phyloP scores from a whole-genome alignment of 1,140 invertebrate genomes.

The Trialeurodes vaporariorum region DNA sequence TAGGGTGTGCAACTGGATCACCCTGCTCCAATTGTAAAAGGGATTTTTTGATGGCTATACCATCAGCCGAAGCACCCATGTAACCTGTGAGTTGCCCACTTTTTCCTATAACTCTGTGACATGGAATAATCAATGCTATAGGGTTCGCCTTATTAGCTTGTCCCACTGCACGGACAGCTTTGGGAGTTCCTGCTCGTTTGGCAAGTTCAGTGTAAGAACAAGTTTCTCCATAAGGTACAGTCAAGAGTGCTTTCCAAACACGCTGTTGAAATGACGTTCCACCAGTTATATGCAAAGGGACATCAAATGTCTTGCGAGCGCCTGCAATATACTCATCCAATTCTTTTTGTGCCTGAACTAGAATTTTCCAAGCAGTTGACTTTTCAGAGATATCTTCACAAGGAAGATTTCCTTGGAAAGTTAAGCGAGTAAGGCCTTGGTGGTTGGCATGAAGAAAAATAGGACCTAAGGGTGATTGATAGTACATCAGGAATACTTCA shows the following conservation, averaged over 20 bases:
- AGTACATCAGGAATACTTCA: too few species aligned
- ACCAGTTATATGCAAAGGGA: not conserved
- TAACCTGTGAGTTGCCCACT: not conserved
- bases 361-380: not conserved
- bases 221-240: not conserved
- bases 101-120: not conserved
- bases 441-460: not conserved
- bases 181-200: not conserved
- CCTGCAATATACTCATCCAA: not conserved
- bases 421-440: not conserved
- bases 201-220: not conserved
- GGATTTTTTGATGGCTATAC: not conserved
- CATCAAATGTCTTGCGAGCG: not conserved
- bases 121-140: not conserved
- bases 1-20: too few species aligned
- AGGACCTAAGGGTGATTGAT: not conserved
- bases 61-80: not conserved
- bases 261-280: not conserved
- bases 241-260: not conserved
- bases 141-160: not conserved
- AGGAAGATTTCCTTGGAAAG: not conserved
- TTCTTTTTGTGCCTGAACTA: not conserved
- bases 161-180: not conserved
- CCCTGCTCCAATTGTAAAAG: not conserved
- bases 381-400: not conserved